phyloP scores from a whole-genome alignment of 2,888 invertebrate genomes.

The Drosophila neonasuta region DNA sequence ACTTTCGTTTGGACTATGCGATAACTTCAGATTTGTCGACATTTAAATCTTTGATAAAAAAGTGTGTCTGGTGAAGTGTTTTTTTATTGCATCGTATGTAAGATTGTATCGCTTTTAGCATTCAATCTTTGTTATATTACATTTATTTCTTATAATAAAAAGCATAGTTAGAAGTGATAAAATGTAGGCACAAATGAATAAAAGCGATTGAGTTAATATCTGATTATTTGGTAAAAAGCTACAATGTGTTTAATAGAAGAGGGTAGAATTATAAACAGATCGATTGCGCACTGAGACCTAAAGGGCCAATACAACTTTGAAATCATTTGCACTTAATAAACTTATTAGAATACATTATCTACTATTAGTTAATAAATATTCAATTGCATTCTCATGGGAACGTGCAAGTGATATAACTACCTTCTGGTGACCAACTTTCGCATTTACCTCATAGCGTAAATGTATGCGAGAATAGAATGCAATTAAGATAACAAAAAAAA shows the following conservation, averaged over 20 bases:
- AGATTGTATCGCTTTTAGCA: slow-evolving; percentile 1
- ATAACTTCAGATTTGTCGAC: no score
- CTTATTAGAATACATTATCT: slow-evolving; percentile 35
- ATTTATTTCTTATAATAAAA: neutral
- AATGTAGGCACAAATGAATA: neutral
- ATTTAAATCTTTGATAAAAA: no score
- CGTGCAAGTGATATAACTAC: slow-evolving; percentile 17
- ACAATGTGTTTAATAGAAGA: neutral
- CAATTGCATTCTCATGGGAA: slow-evolving; percentile 57
- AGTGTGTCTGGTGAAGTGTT: neutral
- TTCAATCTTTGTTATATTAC: neutral
- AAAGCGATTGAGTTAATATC: neutral
- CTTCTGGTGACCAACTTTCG: slow-evolving; percentile 39
- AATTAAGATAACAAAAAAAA: slow-evolving; percentile 53
- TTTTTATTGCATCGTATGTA: neutral
- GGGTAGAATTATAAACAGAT: neutral
- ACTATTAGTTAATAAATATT: slow-evolving; percentile 57
- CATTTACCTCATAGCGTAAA: slow-evolving; percentile 37
- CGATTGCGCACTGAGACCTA: slow-evolving; percentile 22
- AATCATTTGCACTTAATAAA: slow-evolving; percentile 49
- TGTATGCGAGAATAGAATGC: slow-evolving; percentile 56
- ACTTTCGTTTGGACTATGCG: slow-evolving; percentile 1
- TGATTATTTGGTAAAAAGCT: neutral
- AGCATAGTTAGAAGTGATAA: neutral
- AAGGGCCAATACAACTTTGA: slow-evolving; percentile 5